Evolutionary conservation across 2,888 invertebrate genomes (phyloP), one percentile per base, ranked within the genome.

Genomic region (Leucoma salicis): DNA sequence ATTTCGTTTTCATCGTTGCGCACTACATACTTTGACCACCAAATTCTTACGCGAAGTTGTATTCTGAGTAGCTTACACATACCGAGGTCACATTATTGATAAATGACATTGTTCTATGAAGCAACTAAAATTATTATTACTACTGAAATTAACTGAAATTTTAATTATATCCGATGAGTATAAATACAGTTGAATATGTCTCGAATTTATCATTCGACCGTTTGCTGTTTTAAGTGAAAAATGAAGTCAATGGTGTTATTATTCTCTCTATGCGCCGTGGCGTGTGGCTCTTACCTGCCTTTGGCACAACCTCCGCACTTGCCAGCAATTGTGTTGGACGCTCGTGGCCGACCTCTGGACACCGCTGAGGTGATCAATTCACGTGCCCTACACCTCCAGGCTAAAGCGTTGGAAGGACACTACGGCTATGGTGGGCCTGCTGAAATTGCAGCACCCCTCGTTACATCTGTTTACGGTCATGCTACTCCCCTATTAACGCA

Each of bases 221-320:
- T 64, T 49, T 31, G 39, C 70, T 77, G 78, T 77, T 75, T 64
- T 82, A 84, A 84, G 84, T 83, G 82, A 66, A 70, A 18, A 63
- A 77, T 72, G 74, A 78, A 76, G 66, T 56, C 87, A 87, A 74
- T 90, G 91, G 91, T 92, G 90, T 92, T 92, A 83, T 91, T 93
- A 78, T 91, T 91, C 81, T 91, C 91, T 82, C 81, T 93, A 54
- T 80, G 90, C 70, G 90, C 92, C 55, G 82, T 92, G 71, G 92
- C 90, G 47, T 89, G 88, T 68, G 92, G 92, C 65, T 90, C 90
- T 34, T 66, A 78, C 73, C 76, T 84, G 66, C 82, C 75, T 47
- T 63, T 74, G 70, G 89, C 87, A 60, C 87, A 89, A 70, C 86
- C 85, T 21, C 71, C 84, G 47, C 82, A 88, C 66, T 78, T 79